Percentiles rank a stretch among this genome's conserved stretches.
These are phyloP conservation scores for Noctua janthe DNA, from an alignment of 2,888 invertebrate species.

Conservation along the genomic window DNA sequence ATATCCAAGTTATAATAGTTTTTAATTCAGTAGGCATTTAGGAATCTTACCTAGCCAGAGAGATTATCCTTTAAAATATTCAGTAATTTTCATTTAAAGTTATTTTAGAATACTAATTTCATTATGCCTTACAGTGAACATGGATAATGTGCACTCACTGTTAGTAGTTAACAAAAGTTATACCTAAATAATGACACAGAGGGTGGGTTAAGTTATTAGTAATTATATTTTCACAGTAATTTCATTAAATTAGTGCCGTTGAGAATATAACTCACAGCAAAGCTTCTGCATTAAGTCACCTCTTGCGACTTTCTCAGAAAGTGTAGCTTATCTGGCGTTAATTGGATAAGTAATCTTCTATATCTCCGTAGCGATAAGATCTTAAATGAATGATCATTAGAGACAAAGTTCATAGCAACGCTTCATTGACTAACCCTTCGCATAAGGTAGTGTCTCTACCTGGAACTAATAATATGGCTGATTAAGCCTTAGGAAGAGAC, in stretches of 20 bases:
- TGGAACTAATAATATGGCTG: not conserved
- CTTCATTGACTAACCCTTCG: not conserved
- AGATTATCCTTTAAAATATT: not conserved
- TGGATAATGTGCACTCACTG: not conserved
- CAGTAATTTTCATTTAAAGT: not conserved
- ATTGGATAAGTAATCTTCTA: slow-evolving; percentile 43
- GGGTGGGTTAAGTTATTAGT: not conserved
- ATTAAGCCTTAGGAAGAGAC: not conserved
- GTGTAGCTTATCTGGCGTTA: slow-evolving; percentile 25
- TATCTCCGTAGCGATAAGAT: slow-evolving; percentile 10
- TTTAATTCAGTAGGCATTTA: not conserved
- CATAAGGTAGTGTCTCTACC: not conserved
- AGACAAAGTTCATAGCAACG: slow-evolving; percentile 5
- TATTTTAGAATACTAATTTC: not conserved
- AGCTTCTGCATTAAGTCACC: slow-evolving; percentile 43
- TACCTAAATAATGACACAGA: not conserved
- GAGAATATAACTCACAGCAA: slow-evolving; percentile 39
- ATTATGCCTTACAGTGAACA: too few species aligned
- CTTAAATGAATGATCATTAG: slow-evolving; percentile 13
- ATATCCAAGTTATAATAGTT: not conserved
- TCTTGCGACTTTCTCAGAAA: slow-evolving; percentile 34
- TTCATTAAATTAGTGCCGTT: not conserved
- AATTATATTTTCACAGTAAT: not conserved
- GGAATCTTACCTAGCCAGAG: not conserved
- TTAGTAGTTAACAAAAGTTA: not conserved